These are phyloP conservation scores for Xylota sylvarum DNA, from an alignment of 2,888 invertebrate species.

Conservation along the genomic window DNA sequence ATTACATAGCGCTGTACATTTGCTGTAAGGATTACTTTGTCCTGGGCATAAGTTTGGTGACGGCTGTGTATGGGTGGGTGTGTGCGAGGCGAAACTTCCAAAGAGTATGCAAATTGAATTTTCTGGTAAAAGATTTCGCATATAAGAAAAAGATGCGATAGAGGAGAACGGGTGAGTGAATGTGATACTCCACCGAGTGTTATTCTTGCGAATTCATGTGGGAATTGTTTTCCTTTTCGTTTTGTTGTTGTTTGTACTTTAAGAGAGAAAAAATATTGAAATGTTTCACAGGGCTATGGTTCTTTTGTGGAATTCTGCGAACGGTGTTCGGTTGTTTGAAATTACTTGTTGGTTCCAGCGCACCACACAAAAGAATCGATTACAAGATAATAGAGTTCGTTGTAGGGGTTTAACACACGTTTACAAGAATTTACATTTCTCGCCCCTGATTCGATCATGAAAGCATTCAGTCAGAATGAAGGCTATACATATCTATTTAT, in stretches of 20 bases:
- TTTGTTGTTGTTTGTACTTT: background rate
- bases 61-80: background rate
- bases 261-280: conserved; percentile 25
- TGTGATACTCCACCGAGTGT: conserved; percentile 30
- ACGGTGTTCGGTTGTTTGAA: conserved; percentile 6
- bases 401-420: background rate
- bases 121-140: conserved; percentile 55
- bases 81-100: conserved; percentile 17
- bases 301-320: conserved; percentile 15
- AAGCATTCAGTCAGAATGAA: background rate
- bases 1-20: conserved; percentile 37
- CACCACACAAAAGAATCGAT: conserved; percentile 25
- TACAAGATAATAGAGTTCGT: conserved; percentile 7
- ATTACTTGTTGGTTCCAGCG: conserved; percentile 24
- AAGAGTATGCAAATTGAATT: conserved; percentile 70
- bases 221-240: conserved; percentile 28
- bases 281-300: background rate
- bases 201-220: conserved; percentile 31
- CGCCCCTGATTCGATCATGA: background rate
- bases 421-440: background rate
- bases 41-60: conserved; percentile 48
- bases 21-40: conserved; percentile 38
- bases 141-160: conserved; percentile 25
- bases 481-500: too few relatives aligned
- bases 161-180: conserved; percentile 3